phyloP scores from a whole-genome alignment of 2,797 vertebrate species.

The Tangara arthus region DNA sequence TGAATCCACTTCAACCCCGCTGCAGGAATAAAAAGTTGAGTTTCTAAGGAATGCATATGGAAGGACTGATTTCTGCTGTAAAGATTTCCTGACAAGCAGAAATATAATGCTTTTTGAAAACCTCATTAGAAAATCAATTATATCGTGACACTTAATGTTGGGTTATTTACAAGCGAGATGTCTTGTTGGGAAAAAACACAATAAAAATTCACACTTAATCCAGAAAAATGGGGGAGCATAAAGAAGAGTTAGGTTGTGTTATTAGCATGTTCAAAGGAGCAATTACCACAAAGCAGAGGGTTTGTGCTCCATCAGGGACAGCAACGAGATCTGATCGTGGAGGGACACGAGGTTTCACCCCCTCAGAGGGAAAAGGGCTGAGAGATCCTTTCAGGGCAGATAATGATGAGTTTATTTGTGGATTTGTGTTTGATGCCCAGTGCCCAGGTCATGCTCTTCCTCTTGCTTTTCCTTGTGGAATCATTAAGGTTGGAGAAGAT shows the following conservation, averaged over 20 bases:
- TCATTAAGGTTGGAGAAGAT: background rate
- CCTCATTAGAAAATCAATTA: conserved; percentile 72
- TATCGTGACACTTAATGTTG: conserved; percentile 60
- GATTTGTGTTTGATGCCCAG: background rate
- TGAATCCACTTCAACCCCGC: background rate
- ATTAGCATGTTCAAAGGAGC: conserved; percentile 53
- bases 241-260: conserved; percentile 56
- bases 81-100: conserved; percentile 67
- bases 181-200: conserved; percentile 35
- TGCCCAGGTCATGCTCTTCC: background rate
- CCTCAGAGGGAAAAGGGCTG: background rate
- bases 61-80: conserved; percentile 49
- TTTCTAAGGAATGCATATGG: conserved; percentile 28
- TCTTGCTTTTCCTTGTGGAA: background rate
- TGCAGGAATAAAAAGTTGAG: background rate
- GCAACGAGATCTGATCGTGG: background rate
- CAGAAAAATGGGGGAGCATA: conserved; percentile 49
- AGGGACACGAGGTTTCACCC: background rate
- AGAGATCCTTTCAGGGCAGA: background rate
- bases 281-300: background rate
- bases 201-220: conserved; percentile 59
- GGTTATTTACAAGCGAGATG: conserved; percentile 62
- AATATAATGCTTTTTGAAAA: conserved; percentile 68
- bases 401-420: background rate
- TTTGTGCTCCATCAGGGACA: background rate